phyloP scores from a whole-genome alignment of 2,113 vertebrate species.

The Cervus canadensis region DNA sequence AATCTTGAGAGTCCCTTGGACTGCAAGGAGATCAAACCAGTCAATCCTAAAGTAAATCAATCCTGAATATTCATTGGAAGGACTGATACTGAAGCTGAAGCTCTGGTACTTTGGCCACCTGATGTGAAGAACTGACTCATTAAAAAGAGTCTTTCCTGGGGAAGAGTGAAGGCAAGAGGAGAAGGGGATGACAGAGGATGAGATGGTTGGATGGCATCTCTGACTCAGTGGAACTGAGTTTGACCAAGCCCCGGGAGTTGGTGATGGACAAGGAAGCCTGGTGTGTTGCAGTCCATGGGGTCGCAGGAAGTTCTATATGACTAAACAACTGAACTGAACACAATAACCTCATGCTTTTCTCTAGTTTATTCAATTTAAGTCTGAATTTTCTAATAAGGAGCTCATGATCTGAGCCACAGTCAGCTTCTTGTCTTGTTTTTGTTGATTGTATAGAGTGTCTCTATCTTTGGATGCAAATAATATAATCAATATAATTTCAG shows the following conservation, averaged over 20 bases:
- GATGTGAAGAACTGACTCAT: background rate
- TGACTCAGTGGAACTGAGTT: background rate
- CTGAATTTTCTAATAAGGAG: background rate
- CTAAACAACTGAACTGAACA: background rate
- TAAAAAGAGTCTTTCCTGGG: background rate
- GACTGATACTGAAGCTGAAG: background rate
- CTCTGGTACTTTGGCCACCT: background rate
- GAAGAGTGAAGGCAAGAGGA: background rate
- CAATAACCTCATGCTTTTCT: background rate
- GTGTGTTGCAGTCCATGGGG: background rate
- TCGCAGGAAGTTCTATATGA: background rate
- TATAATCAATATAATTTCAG: background rate
- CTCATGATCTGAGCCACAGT: background rate
- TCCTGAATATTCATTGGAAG: background rate
- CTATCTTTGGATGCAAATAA: background rate
- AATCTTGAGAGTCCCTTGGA: background rate
- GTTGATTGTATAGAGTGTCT: background rate
- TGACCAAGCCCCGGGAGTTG: fast-evolving
- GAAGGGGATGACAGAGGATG: background rate
- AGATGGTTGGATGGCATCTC: background rate
- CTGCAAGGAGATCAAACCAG: background rate
- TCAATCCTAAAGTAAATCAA: background rate
- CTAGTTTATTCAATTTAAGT: background rate
- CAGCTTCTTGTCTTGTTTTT: background rate
- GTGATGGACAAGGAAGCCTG: background rate